Conservation (phyloP, 2,113 vertebrate species). For the Cinclus mexicanus region DNA sequence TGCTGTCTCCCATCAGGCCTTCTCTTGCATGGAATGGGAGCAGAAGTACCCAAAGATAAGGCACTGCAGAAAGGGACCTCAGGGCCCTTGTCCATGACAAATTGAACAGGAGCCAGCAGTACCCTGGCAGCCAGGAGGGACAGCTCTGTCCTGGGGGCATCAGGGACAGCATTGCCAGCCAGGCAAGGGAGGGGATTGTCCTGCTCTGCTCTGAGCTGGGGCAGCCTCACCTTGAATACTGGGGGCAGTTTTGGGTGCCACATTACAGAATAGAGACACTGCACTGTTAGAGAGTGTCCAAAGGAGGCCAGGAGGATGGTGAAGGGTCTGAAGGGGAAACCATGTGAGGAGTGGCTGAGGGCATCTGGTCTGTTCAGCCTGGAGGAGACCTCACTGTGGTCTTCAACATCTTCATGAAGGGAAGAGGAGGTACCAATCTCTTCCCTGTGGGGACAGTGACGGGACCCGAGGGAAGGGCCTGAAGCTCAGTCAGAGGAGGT, state of each 20-base stretch:
- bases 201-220: fast-evolving
- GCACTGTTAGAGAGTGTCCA: not conserved
- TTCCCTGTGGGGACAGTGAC: not conserved
- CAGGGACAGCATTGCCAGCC: fast-evolving
- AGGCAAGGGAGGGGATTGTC: not conserved
- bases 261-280: not conserved
- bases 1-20: not conserved
- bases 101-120: not conserved
- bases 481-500: not conserved
- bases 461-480: not conserved
- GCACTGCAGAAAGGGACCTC: not conserved
- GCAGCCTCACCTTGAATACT: fast-evolving
- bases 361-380: not conserved
- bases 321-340: not conserved
- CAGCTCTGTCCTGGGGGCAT: fast-evolving
- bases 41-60: not conserved
- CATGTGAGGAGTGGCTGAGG: fast-evolving
- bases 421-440: not conserved
- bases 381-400: not conserved
- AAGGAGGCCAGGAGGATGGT: not conserved
- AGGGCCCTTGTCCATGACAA: not conserved
- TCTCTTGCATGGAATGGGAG: not conserved
- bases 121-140: not conserved
- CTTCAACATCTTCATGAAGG: not conserved
- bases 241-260: not conserved